phyloP scores from a whole-genome alignment of 2,888 invertebrate species.

The Drosophila mimetica region DNA sequence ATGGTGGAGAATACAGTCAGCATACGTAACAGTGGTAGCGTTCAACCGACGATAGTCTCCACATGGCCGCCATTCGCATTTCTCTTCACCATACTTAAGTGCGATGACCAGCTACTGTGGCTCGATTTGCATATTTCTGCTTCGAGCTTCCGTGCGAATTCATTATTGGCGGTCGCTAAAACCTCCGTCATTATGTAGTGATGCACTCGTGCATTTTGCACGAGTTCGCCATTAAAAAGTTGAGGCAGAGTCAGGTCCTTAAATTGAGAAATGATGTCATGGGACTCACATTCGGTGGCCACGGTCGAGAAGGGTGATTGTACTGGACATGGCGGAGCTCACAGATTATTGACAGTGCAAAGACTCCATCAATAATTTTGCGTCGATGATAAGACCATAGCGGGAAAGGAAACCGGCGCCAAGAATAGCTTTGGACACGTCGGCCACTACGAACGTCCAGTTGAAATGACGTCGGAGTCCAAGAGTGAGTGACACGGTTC shows the following conservation, averaged over 20 bases:
- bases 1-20: constrained; percentile 35
- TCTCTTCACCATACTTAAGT: constrained; percentile 43
- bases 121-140: constrained; percentile 21
- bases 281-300: too few species aligned
- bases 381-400: too few species aligned
- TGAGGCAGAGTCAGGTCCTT: constrained; percentile 1
- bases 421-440: too few species aligned
- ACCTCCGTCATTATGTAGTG: background rate
- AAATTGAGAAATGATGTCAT: background rate
- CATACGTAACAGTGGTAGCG: background rate
- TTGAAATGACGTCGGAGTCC: too few species aligned
- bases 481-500: too few species aligned
- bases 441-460: too few species aligned
- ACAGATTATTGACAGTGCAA: background rate
- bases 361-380: background rate
- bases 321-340: background rate
- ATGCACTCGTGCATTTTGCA: background rate
- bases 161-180: too few species aligned
- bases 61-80: constrained; percentile 1
- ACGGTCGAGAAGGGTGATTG: too few species aligned
- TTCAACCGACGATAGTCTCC: background rate
- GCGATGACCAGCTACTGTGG: constrained; percentile 47
- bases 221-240: background rate
- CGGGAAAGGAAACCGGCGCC: too few species aligned
- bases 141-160: too few species aligned